A percentile compares a stretch with the other conserved stretches of the same genome.
Evolutionary conservation across 2,113 vertebrate genomes (phyloP).

Genomic region (Labeo rohita): DNA sequence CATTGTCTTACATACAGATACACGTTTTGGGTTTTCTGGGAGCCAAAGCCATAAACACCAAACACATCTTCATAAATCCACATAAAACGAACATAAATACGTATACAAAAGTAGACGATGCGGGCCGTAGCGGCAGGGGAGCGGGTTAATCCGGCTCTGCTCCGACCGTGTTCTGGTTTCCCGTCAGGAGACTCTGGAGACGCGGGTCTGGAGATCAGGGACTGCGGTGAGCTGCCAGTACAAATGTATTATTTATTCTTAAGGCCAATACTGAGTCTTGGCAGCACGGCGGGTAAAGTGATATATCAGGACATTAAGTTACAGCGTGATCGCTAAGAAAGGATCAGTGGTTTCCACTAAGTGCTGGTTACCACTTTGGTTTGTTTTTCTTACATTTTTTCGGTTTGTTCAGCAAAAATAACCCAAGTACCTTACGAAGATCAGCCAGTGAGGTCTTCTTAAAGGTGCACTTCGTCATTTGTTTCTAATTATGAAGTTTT

Average conservation of each 20-base stretch:
- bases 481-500: not conserved
- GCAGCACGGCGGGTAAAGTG: conserved; percentile 22
- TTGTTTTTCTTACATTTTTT: not conserved
- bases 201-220: conserved; percentile 20
- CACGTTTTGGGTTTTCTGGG: not conserved
- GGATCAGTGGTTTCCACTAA: conserved; percentile 37
- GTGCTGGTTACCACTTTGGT: conserved; percentile 37
- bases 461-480: not conserved
- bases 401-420: conserved; percentile 9
- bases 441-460: conserved; percentile 9
- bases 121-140: not conserved
- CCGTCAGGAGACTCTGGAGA: conserved; percentile 17
- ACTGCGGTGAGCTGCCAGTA: conserved; percentile 18
- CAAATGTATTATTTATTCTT: conserved; percentile 39
- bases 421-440: not conserved
- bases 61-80: conserved; percentile 38
- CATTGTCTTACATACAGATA: conserved; percentile 25
- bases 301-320: conserved; percentile 43
- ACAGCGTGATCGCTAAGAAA: conserved; percentile 14
- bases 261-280: not conserved
- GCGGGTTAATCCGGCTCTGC: conserved; percentile 4
- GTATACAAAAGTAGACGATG: not conserved
- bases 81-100: conserved; percentile 18
- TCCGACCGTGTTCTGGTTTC: conserved; percentile 26
- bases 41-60: conserved; percentile 30